These are phyloP conservation scores for Isichthys henryi DNA, from an alignment of 2,113 vertebrate species.

Conservation along the genomic window DNA sequence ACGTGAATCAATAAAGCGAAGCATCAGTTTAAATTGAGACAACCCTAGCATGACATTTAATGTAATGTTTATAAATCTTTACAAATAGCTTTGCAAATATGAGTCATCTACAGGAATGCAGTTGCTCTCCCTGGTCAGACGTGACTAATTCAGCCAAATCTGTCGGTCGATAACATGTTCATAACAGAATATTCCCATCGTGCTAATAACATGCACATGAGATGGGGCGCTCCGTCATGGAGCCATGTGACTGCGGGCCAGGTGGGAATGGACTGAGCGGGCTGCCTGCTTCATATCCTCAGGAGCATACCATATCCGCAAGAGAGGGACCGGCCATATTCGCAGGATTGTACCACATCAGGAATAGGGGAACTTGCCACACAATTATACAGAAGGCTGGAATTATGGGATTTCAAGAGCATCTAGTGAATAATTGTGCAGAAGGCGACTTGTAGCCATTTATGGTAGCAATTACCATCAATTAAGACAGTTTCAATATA, in stretches of 20 bases:
- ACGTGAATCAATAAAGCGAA: background rate
- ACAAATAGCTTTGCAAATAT: background rate
- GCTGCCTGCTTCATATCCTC: constrained; percentile 30
- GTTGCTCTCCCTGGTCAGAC: background rate
- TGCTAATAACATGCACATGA: background rate
- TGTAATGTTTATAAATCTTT: background rate
- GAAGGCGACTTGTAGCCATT: background rate
- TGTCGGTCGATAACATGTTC: background rate
- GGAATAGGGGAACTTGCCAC: background rate
- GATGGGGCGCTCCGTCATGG: background rate
- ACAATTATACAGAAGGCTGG: background rate
- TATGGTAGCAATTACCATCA: background rate
- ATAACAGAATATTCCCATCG: background rate
- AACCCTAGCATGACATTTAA: background rate
- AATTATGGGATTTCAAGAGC: background rate
- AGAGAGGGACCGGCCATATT: background rate
- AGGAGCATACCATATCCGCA: constrained; percentile 12
- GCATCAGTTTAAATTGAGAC: background rate
- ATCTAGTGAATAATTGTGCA: background rate
- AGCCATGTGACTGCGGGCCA: constrained; percentile 5
- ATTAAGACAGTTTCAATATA: background rate
- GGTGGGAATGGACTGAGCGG: constrained; percentile 37
- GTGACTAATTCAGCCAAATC: background rate
- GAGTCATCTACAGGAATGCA: background rate
- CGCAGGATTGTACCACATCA: background rate